Evolutionary conservation across 2,797 vertebrate genomes (phyloP).

Genomic region (Momotus momota): DNA sequence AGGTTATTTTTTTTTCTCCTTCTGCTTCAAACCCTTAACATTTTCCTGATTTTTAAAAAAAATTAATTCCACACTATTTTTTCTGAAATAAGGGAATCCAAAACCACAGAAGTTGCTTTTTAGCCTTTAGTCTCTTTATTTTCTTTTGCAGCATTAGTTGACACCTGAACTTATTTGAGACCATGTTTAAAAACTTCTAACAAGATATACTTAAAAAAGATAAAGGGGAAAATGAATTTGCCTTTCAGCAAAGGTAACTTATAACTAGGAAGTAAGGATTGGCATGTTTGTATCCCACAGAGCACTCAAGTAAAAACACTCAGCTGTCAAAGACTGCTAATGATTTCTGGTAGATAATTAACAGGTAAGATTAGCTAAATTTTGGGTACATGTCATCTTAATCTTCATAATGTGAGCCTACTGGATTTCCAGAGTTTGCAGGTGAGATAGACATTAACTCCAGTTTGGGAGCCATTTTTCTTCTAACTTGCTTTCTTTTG

Average conservation of each 20-base stretch:
- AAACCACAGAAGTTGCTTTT: not conserved
- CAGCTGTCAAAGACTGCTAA: not conserved
- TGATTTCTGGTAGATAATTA: not conserved
- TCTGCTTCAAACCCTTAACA: not conserved
- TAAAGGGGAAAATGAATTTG: not conserved
- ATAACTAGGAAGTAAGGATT: not conserved
- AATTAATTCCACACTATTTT: not conserved
- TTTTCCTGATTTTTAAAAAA: not conserved
- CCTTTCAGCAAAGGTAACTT: conserved; percentile 28
- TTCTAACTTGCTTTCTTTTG: not conserved
- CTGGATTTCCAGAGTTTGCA: not conserved
- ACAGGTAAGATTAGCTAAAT: not conserved
- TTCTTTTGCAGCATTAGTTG: not conserved
- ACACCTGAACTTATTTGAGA: not conserved
- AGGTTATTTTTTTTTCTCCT: not conserved
- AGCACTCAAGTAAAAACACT: conserved; percentile 47
- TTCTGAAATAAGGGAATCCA: not conserved
- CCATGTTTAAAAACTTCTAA: not conserved
- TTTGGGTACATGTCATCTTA: not conserved
- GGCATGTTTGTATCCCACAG: not conserved
- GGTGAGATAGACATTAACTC: not conserved
- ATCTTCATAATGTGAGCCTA: not conserved
- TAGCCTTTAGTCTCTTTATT: not conserved
- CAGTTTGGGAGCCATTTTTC: not conserved
- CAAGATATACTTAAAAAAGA: not conserved